phyloP scores from a whole-genome alignment of 2,113 vertebrate genomes.

The Rhinolophus sinicus region DNA sequence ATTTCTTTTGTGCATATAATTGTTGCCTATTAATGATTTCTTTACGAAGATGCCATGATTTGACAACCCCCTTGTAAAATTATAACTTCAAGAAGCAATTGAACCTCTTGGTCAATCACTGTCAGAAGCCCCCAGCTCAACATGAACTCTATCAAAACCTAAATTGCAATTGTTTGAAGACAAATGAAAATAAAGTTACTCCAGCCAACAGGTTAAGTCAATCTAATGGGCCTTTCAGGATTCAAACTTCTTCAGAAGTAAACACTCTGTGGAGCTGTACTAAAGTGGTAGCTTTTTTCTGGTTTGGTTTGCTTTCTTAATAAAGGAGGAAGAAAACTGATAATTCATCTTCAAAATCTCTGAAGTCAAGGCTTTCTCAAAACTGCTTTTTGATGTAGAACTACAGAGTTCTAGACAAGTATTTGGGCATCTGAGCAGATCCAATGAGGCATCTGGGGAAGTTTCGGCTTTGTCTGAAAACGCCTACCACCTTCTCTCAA shows the following conservation, averaged over 20 bases:
- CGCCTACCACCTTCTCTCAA: background rate
- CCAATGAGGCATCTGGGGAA: background rate
- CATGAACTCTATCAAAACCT: background rate
- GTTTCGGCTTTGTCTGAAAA: background rate
- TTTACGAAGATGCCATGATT: background rate
- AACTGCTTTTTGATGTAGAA: slow-evolving; percentile 23
- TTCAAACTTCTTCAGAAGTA: background rate
- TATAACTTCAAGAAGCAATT: background rate
- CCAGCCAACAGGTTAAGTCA: background rate
- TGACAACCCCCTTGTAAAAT: background rate
- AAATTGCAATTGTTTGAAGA: background rate
- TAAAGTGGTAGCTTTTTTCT: background rate
- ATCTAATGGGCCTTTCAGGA: background rate
- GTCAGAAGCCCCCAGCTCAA: background rate
- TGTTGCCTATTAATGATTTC: background rate
- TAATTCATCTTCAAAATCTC: background rate
- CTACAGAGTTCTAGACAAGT: background rate
- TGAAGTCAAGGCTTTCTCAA: slow-evolving; percentile 18
- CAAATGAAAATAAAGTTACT: slow-evolving; percentile 46
- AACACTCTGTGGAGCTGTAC: background rate
- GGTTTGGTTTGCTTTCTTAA: background rate
- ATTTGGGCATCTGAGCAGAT: background rate
- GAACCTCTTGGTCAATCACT: slow-evolving; percentile 17
- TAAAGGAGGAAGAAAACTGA: background rate
- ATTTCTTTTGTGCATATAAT: background rate